Conservation (phyloP, 2,888 invertebrate species). For the Chelonus formosanus region DNA sequence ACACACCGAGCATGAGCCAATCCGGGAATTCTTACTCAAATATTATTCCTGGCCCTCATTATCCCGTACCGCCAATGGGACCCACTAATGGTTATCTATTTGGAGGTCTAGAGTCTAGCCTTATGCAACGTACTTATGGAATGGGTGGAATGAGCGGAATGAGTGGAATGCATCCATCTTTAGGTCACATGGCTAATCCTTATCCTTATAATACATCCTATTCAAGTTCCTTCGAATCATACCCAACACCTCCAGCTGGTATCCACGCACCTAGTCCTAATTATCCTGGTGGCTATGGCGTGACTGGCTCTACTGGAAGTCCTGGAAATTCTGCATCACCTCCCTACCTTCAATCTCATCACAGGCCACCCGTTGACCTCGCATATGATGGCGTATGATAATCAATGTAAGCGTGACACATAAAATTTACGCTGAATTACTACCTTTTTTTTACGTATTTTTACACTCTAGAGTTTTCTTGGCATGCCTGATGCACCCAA, state of each 20-base stretch:
- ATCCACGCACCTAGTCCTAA: constrained; percentile 77
- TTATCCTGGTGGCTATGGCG: constrained; percentile 67
- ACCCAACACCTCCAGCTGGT: constrained; percentile 67
- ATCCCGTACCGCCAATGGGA: constrained; percentile 60
- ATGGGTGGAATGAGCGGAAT: constrained; percentile 59
- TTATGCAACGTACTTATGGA: constrained; percentile 61
- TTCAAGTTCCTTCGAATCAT: constrained; percentile 62
- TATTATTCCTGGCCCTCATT: constrained; percentile 63
- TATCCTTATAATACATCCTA: constrained; percentile 61
- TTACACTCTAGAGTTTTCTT: constrained; percentile 47
- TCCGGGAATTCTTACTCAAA: constrained; percentile 61
- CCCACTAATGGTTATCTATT: constrained; percentile 61
- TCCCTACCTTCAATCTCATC: constrained; percentile 60
- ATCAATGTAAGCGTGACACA: constrained; percentile 51
- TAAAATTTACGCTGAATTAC: constrained; percentile 26
- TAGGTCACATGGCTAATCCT: constrained; percentile 51
- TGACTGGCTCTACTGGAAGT: constrained; percentile 45
- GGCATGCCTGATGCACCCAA: constrained; percentile 4
- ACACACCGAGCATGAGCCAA: constrained; percentile 60
- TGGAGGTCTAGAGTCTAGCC: constrained; percentile 59
- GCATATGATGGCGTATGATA: constrained; percentile 64
- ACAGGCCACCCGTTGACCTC: constrained; percentile 62
- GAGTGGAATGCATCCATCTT: constrained; percentile 57
- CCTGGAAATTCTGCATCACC: constrained; percentile 55
- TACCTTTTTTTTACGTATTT: constrained; percentile 58